phyloP scores from a whole-genome alignment of 2,113 vertebrate species.

The cat (Felis catus) region DNA sequence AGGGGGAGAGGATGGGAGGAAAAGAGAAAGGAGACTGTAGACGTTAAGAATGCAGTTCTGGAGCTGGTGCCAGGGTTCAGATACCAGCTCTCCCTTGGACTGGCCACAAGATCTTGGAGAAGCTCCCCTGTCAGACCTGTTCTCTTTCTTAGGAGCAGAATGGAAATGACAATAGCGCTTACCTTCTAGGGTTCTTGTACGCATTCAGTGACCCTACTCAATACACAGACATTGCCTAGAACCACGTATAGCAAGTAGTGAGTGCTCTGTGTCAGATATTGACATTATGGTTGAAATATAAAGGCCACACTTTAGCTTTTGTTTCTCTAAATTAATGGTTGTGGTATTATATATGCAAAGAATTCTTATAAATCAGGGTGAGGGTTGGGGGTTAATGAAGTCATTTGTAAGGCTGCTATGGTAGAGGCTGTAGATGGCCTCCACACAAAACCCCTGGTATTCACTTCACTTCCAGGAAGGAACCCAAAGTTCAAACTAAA shows the following conservation, averaged over 20 bases:
- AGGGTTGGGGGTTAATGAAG: not conserved
- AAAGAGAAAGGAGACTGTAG: not conserved
- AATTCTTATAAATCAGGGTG: not conserved
- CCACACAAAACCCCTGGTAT: not conserved
- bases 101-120: not conserved
- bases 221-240: not conserved
- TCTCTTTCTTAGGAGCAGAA: not conserved
- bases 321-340: not conserved
- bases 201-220: not conserved
- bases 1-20: too few relatives aligned
- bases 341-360: not conserved
- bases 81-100: not conserved
- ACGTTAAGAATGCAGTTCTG: not conserved
- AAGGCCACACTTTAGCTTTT: not conserved
- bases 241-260: fast-evolving
- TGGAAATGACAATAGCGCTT: not conserved
- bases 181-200: not conserved
- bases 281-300: not conserved
- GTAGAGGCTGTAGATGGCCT: not conserved
- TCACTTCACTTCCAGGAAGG: not conserved
- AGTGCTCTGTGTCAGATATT: not conserved
- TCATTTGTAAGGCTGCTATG: not conserved
- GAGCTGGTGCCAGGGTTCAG: not conserved
- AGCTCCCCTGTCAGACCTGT: not conserved
- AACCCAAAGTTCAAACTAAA: not conserved